Evolutionary conservation across 2,888 invertebrate species (phyloP), one percentile per base, ranked within the genome.

Genomic region (Noctua fimbriata): DNA sequence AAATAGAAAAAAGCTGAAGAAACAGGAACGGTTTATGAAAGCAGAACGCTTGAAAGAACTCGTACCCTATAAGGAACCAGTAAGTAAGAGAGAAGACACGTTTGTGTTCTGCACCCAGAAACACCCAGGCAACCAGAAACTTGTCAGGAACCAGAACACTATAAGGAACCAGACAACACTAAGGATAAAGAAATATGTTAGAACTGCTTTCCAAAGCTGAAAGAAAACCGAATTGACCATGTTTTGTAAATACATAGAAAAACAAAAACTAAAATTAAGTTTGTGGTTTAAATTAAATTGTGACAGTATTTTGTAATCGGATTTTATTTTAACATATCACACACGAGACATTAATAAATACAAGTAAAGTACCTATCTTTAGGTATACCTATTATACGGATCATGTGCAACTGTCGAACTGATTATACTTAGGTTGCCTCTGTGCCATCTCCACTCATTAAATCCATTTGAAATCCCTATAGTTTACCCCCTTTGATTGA

Each of bases 221-320:
- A 63, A 63, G 14, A 70, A 44, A 55, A 55, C 16, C 16, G n/a
- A 2, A 71, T 24, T 81, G 82, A 18, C 82, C 36, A 36, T 79
- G 79, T 83, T 55, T 28, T 41, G 86, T 78, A 4, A 60, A 73
- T 36, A 10, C 65, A 32, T 58, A 66, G 47, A 69, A 72, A 60
- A 65, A 2, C 58, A 73, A 69, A 71, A 71, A 66, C 18, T n/a
- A 16, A 76, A 73, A 67, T 71, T n/a, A 55, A 65, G 49, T 60
- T 76, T 66, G 47, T 70, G 9, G 44, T 67, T 28, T 67, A 28
- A 14, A n/a, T 28, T 67, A 67, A 28, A 67, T 67, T 67, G 67
- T 67, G 16, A 44, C 28, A 63, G 41, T 63, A 41, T 41, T 0
- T n/a, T 47, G 0, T 32, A 21, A 55, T 41, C 1, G 18, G 2